Evolutionary conservation across 1,140 invertebrate species (phyloP).

Genomic region (Sitophilus oryzae): DNA sequence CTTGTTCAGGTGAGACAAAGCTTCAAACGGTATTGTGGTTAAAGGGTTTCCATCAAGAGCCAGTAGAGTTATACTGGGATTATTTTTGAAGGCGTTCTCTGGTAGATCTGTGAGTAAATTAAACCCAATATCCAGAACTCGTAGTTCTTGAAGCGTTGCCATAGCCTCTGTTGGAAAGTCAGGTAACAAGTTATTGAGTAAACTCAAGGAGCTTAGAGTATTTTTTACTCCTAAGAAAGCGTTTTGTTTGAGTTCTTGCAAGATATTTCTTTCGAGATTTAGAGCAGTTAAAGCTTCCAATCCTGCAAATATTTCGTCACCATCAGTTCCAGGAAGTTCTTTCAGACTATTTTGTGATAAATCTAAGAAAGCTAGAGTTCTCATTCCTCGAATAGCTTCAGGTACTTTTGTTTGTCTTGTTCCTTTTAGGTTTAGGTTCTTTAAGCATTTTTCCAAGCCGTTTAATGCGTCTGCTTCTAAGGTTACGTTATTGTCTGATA

Average conservation of each 20-base stretch:
- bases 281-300: slow-evolving; percentile 81
- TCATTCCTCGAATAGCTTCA: slow-evolving; percentile 67
- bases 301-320: slow-evolving; percentile 61
- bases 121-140: slow-evolving; percentile 87
- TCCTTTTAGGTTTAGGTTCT: slow-evolving; percentile 87
- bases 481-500: slow-evolving; percentile 82
- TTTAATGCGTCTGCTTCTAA: slow-evolving; percentile 61
- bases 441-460: slow-evolving; percentile 74
- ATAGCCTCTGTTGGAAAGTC: slow-evolving; percentile 79
- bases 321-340: slow-evolving; percentile 64
- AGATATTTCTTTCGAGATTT: slow-evolving; percentile 83
- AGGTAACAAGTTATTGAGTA: slow-evolving; percentile 83
- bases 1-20: slow-evolving; percentile 72
- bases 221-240: slow-evolving; percentile 77
- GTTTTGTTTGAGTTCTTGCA: slow-evolving; percentile 67
- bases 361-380: slow-evolving; percentile 80
- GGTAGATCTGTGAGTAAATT: slow-evolving; percentile 81
- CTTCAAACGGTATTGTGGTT: slow-evolving; percentile 68
- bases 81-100: slow-evolving; percentile 68
- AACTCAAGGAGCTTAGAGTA: slow-evolving; percentile 81
- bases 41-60: slow-evolving; percentile 88
- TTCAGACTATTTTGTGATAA: slow-evolving; percentile 83
- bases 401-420: slow-evolving; percentile 75
- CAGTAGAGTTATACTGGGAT: slow-evolving; percentile 76
- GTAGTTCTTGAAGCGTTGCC: slow-evolving; percentile 68